A percentile compares a stretch with the other conserved stretches of the same genome.
These are phyloP conservation scores for Telmatochromis sp. DNA, from an alignment of 2,113 vertebrate species.

Conservation along the genomic window DNA sequence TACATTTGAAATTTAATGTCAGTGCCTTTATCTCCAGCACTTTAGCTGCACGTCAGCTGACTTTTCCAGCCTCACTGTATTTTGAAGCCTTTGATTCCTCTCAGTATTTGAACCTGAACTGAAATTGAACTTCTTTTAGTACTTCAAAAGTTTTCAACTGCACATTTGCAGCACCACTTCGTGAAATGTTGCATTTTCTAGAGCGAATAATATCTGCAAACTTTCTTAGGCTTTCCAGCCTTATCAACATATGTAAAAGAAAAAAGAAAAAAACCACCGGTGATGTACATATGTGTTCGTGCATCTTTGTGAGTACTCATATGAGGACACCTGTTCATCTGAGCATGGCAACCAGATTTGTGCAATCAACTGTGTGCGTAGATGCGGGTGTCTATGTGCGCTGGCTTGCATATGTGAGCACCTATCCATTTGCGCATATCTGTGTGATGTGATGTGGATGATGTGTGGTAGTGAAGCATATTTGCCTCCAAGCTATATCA, in stretches of 20 bases:
- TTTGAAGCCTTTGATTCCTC: neutral
- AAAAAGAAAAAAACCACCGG: neutral
- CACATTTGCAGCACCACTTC: neutral
- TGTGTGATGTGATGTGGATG: constrained; percentile 58
- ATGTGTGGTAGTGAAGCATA: constrained; percentile 53
- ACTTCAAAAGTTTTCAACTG: neutral
- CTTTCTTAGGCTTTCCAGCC: neutral
- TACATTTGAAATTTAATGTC: neutral
- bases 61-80: neutral
- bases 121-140: neutral
- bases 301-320: neutral
- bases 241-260: neutral
- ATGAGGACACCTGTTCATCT: constrained; percentile 38
- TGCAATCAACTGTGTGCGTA: constrained; percentile 23
- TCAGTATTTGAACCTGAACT: neutral
- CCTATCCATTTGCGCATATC: constrained; percentile 43
- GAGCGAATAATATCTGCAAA: neutral
- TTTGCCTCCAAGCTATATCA: constrained; percentile 55
- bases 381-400: neutral
- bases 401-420: constrained; percentile 2
- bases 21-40: neutral
- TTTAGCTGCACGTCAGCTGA: neutral
- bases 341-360: constrained; percentile 26
- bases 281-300: neutral
- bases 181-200: neutral